Evolutionary conservation across 2,113 vertebrate species (phyloP).

Genomic region (Chinchilla lanigera): DNA sequence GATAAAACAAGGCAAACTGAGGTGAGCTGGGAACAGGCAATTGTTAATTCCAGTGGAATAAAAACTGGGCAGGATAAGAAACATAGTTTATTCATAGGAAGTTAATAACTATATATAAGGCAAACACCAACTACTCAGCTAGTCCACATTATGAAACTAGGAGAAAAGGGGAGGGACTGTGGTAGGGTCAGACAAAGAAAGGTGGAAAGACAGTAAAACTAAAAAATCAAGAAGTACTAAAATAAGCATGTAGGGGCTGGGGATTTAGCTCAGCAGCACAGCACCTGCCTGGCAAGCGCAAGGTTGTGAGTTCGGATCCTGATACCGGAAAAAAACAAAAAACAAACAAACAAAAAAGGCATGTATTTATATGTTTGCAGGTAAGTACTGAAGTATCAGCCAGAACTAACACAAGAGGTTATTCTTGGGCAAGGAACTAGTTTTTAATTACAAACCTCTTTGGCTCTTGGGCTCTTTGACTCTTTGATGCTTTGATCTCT

Average conservation of each 20-base stretch:
- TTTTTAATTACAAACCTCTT: slow-evolving; percentile 12
- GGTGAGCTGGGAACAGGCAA: neutral
- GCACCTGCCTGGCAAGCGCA: no score
- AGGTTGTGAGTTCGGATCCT: no score
- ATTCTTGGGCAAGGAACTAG: neutral
- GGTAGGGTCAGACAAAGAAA: neutral
- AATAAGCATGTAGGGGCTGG: no score
- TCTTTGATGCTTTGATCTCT: neutral
- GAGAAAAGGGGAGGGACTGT: neutral
- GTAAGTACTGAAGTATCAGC: neutral
- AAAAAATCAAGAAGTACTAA: neutral
- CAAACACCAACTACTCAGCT: neutral
- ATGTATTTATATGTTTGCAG: neutral
- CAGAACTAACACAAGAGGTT: neutral
- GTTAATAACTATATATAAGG: neutral
- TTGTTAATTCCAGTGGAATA: neutral
- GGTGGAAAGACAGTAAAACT: neutral
- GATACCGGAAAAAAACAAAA: no score
- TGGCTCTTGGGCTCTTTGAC: neutral
- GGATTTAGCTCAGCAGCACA: no score
- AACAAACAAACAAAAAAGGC: no score
- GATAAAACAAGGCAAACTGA: neutral
- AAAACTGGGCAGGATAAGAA: neutral
- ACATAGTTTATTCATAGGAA: neutral
- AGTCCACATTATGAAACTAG: neutral